phyloP scores from a whole-genome alignment of 2,113 vertebrate genomes.

The Larimichthys polyactis region DNA sequence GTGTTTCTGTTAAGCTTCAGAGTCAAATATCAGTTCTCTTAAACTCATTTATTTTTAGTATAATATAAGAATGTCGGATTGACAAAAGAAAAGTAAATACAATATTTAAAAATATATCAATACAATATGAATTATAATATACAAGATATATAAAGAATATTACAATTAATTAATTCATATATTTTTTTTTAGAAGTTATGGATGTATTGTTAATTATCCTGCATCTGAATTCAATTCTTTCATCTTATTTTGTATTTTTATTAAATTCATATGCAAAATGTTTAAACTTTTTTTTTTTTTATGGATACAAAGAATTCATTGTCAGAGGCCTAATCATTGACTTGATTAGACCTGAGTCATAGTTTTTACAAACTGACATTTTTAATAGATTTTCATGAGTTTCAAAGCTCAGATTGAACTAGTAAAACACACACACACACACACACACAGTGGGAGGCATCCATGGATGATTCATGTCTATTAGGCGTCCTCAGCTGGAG shows the following conservation, averaged over 20 bases:
- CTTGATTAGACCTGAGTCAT: not conserved
- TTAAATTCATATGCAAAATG: no score
- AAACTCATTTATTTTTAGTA: not conserved
- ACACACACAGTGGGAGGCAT: conserved; percentile 9
- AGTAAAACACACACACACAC: conserved; percentile 8
- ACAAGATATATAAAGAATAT: not conserved
- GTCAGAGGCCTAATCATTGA: not conserved
- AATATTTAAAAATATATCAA: not conserved
- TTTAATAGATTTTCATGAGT: not conserved
- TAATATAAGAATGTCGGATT: not conserved
- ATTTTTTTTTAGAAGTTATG: not conserved
- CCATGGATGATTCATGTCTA: conserved; percentile 60
- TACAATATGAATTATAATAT: not conserved
- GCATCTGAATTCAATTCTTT: not conserved
- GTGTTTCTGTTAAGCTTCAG: not conserved
- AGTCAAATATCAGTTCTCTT: not conserved
- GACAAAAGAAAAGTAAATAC: not conserved
- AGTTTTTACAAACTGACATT: not conserved
- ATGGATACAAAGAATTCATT: not conserved
- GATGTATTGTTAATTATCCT: not conserved
- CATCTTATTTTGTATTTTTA: not conserved
- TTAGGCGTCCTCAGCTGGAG: conserved; percentile 55
- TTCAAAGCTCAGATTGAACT: not conserved
- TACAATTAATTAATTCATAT: not conserved
- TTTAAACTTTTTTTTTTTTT: not conserved